These are phyloP conservation scores for Eidolon dupreanum DNA, from an alignment of 2,797 vertebrate species.

Conservation along the genomic window DNA sequence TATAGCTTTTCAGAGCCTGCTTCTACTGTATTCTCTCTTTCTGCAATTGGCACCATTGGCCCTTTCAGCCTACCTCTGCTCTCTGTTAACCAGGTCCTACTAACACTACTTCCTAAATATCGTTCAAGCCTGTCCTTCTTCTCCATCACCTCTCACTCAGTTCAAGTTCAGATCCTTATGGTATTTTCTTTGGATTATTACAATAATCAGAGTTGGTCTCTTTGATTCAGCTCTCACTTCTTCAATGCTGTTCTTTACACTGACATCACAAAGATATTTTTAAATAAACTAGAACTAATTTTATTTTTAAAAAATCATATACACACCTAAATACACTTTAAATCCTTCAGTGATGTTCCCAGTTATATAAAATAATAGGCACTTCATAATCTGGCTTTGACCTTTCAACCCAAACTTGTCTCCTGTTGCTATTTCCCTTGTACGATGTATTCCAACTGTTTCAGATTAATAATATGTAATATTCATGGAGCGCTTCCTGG, in stretches of 20 bases:
- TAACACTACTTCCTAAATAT: not conserved
- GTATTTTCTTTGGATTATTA: not conserved
- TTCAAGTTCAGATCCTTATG: not conserved
- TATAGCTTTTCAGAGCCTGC: not conserved
- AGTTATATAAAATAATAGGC: not conserved
- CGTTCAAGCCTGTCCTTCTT: not conserved
- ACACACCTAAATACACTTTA: not conserved
- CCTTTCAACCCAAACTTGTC: not conserved
- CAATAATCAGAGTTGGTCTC: not conserved
- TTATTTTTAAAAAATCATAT: not conserved
- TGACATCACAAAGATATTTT: conserved; percentile 8
- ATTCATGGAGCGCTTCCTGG: not conserved
- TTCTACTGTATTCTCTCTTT: not conserved
- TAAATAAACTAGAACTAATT: conserved; percentile 17
- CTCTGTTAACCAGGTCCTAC: not conserved
- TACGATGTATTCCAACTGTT: not conserved
- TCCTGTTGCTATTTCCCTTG: not conserved
- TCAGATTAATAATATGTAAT: not conserved
- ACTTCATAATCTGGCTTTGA: not conserved
- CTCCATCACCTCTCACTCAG: not conserved
- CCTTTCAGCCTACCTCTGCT: not conserved
- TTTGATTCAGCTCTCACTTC: conserved; percentile 1
- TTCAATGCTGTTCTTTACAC: conserved; percentile 14
- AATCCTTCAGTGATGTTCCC: not conserved
- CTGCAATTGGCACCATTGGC: not conserved